These are phyloP conservation scores for Gerris lacustris DNA, from an alignment of 2,888 invertebrate species.

Conservation along the genomic window DNA sequence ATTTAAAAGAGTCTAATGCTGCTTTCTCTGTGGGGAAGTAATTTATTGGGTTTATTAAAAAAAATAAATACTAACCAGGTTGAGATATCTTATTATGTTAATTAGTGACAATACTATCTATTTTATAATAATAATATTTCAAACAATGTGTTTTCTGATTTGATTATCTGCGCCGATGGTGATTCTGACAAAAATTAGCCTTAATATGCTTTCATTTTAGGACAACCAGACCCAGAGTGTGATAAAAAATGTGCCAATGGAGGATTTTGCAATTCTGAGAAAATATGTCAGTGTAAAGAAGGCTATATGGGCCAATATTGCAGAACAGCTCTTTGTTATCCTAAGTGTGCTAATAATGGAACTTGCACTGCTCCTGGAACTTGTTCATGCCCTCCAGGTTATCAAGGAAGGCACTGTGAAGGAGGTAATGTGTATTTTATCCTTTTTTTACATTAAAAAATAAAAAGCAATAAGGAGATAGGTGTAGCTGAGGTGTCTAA, in stretches of 20 bases:
- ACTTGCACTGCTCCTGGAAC: conserved; percentile 81
- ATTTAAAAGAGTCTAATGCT: too few species aligned
- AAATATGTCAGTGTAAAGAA: conserved; percentile 76
- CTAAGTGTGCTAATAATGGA: conserved; percentile 85
- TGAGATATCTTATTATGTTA: too few species aligned
- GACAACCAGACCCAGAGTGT: conserved; percentile 72
- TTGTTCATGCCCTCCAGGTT: conserved; percentile 78
- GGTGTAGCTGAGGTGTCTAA: not conserved
- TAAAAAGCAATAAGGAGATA: not conserved
- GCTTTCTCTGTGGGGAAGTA: too few species aligned
- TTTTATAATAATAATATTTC: too few species aligned
- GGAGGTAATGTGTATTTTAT: conserved; percentile 50
- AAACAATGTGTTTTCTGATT: too few species aligned
- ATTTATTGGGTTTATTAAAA: too few species aligned
- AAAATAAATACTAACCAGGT: too few species aligned
- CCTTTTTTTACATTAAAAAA: not conserved
- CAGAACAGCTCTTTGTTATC: conserved; percentile 78
- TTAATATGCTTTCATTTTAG: not conserved
- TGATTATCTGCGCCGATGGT: too few species aligned
- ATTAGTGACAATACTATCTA: too few species aligned
- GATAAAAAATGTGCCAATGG: conserved; percentile 76
- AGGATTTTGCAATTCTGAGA: conserved; percentile 70
- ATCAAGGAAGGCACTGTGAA: conserved; percentile 81
- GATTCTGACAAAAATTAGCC: too few species aligned
- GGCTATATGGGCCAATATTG: conserved; percentile 86